Base-by-base conservation (phyloP, 2,888 invertebrate genomes). In the Drosophila gaucha region DNA sequence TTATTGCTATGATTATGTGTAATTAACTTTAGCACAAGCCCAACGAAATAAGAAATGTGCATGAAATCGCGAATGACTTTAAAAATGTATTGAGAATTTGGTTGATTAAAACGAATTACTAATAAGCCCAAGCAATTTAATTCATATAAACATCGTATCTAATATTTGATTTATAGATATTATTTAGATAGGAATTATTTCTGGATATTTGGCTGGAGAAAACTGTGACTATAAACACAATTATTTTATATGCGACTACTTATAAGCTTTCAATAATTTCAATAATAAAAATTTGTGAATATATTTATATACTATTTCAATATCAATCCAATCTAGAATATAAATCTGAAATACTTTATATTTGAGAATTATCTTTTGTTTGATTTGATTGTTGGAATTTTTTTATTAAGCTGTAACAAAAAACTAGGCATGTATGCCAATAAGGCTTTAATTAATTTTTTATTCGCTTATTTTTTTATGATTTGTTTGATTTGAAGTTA, bases 1-100 rank as follows among this genome's bases (percentile, higher is more conserved):
- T 31, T 38, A 31, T 46, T 41, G 18, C 49, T 36, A 70, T 65
- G 71, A 78, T 83, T 73, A 63, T 60, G 71, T 67, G 71, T 86
- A 86, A 86, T 79, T 82, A 80, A 59, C 33, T 72, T 79, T 83
- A 76, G 86, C 79, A 79, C 79, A 86, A 82, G 78, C 79, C 83
- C 20, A 74, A 69, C 46, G 26, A 68, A 58, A 43, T 38, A 46
- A 44, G 43, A 56, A 77, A 58, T 39, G 56, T 30, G 47, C 86
- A 55, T 86, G 80, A 79, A 86, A 86, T 79, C 71, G 83, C 43
- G n/a, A 28, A 36, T 55, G 55, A 52, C 39, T 44, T 39, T 44
- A 26, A 20, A 56, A 52, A 60, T 9, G 43, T 55, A 4, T 58
- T 36, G 6, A 43, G 50, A 46, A 52, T 50, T 30, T 26, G 51